phyloP scores from a whole-genome alignment of 2,888 invertebrate genomes.

The Phengaris alcon region DNA sequence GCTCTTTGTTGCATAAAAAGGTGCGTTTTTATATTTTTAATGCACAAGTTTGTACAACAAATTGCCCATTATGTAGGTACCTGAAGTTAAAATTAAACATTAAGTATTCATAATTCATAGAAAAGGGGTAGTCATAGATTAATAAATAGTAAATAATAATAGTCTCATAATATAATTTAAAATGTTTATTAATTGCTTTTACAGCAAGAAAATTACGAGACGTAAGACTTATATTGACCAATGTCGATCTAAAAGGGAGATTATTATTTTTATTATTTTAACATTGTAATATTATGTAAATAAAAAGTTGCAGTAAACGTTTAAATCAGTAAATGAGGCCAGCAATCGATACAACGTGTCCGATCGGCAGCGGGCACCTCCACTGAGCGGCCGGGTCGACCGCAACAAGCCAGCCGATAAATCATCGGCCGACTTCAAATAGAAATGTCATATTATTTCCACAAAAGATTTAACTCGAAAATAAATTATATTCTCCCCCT shows the following conservation, averaged over 20 bases:
- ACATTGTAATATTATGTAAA: neutral
- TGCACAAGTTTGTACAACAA: neutral
- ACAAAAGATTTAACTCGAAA: conserved; percentile 81
- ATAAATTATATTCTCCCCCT: conserved; percentile 78
- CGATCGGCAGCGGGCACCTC: conserved; percentile 55
- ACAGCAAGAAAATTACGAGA: too few relatives aligned
- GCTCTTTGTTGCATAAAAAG: neutral
- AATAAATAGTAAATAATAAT: too few relatives aligned
- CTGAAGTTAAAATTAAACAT: too few relatives aligned
- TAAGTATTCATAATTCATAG: neutral
- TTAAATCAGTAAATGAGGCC: conserved; percentile 43
- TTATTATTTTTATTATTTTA: neutral
- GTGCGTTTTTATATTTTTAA: neutral
- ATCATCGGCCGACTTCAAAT: conserved; percentile 78
- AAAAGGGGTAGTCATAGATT: neutral
- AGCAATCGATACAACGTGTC: conserved; percentile 45
- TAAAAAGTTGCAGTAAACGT: neutral
- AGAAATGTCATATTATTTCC: conserved; percentile 81
- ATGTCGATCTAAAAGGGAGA: neutral
- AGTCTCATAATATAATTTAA: too few relatives aligned
- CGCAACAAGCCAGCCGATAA: conserved; percentile 72
- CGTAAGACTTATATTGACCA: neutral
- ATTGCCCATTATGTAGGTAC: too few relatives aligned
- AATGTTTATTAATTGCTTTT: too few relatives aligned
- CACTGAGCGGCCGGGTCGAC: conserved; percentile 46